These are phyloP conservation scores for Dolichotis patagonum DNA, from an alignment of 2,113 vertebrate species.

Conservation along the genomic window DNA sequence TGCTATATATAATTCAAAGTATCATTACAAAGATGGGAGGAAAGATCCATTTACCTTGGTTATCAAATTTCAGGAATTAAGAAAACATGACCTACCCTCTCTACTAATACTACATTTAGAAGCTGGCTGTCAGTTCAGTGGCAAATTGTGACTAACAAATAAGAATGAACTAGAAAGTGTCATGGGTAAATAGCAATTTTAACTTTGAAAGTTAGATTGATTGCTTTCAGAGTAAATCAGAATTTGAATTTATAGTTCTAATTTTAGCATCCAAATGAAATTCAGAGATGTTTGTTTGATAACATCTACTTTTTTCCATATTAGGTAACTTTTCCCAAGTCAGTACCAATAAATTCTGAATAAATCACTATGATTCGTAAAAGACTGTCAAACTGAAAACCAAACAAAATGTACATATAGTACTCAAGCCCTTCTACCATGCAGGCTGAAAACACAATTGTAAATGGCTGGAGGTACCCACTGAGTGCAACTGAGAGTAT, in stretches of 20 bases:
- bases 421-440: neutral
- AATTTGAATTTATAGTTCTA: constrained; percentile 58
- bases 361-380: constrained; percentile 55
- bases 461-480: neutral
- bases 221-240: neutral
- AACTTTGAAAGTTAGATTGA: constrained; percentile 61
- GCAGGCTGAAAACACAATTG: neutral
- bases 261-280: constrained; percentile 73
- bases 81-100: constrained; percentile 77
- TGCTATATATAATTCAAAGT: constrained; percentile 71
- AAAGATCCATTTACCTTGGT: constrained; percentile 77
- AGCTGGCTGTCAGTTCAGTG: constrained; percentile 76
- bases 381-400: neutral
- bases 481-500: neutral
- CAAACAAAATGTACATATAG: neutral
- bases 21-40: constrained; percentile 81
- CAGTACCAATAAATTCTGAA: constrained; percentile 74
- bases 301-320: constrained; percentile 62
- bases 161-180: constrained; percentile 75
- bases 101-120: constrained; percentile 68
- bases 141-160: constrained; percentile 78
- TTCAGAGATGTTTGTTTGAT: constrained; percentile 72
- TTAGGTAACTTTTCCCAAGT: constrained; percentile 73
- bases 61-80: constrained; percentile 83
- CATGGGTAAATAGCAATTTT: constrained; percentile 67